A percentile compares a stretch with the other conserved stretches of the same genome.
Evolutionary conservation across 1,140 invertebrate genomes (phyloP).

Genomic region (Drosophila kohkoa): DNA sequence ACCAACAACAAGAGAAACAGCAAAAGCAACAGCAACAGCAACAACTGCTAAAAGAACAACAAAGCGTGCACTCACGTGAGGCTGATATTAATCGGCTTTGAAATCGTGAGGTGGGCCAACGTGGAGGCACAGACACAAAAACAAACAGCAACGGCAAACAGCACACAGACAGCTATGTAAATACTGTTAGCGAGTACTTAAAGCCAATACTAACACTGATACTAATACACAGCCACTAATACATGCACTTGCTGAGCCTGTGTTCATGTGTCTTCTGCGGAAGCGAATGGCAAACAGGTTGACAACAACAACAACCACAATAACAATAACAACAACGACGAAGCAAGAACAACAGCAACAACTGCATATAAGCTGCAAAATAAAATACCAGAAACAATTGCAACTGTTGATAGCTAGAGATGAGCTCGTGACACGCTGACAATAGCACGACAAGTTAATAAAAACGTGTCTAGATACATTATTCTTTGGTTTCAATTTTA

Average conservation of each 20-base stretch:
- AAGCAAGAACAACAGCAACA: no score
- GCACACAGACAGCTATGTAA: constrained; percentile 29
- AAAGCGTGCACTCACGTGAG: constrained; percentile 80
- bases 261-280: constrained; percentile 37
- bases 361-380: no score
- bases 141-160: constrained; percentile 26
- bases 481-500: no score
- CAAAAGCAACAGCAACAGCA: constrained; percentile 6
- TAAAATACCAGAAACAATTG: constrained; percentile 12
- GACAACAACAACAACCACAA: constrained; percentile 33
- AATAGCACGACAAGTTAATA: background rate
- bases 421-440: constrained; percentile 18
- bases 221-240: constrained; percentile 18
- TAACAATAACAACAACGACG: no score
- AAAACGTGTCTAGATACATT: no score
- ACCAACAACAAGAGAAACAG: constrained; percentile 7
- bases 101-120: constrained; percentile 68
- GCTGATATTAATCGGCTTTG: constrained; percentile 80
- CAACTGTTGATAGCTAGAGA: constrained; percentile 23
- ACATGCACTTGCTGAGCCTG: constrained; percentile 12
- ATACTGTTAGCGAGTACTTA: constrained; percentile 34
- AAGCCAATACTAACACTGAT: constrained; percentile 27
- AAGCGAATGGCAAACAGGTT: constrained; percentile 54
- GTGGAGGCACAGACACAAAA: constrained; percentile 38
- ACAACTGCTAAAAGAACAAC: constrained; percentile 39